These are phyloP conservation scores for Zapornia atra DNA, from an alignment of 2,113 vertebrate genomes.

Conservation along the genomic window DNA sequence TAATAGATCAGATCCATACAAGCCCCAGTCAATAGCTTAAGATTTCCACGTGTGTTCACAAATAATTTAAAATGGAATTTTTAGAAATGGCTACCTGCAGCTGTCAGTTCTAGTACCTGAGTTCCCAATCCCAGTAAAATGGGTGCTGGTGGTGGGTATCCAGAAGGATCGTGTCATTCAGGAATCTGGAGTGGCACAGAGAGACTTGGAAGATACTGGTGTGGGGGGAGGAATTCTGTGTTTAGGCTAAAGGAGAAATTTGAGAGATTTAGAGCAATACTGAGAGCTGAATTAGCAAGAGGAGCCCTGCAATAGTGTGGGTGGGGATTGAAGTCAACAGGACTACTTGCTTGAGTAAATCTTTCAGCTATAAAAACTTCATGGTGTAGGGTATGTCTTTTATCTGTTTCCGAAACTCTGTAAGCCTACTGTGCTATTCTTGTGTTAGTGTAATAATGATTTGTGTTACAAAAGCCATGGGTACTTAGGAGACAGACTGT, in stretches of 20 bases:
- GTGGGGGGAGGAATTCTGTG: neutral
- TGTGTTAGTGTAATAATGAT: constrained; percentile 9
- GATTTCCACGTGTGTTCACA: neutral
- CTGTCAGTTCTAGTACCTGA: neutral
- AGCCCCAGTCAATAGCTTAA: neutral
- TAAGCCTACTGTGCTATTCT: neutral
- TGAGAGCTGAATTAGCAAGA: neutral
- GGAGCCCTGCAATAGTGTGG: accelerated
- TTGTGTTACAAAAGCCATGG: constrained; percentile 25
- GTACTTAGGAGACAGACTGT: neutral
- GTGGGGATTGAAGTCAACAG: neutral
- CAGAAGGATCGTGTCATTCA: neutral
- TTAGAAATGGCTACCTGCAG: neutral
- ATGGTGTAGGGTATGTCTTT: neutral
- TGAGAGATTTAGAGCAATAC: neutral
- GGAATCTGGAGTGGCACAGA: neutral
- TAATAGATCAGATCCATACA: neutral
- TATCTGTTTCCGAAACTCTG: neutral
- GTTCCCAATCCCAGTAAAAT: neutral
- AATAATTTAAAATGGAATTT: neutral
- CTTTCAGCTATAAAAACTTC: neutral
- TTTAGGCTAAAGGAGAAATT: neutral
- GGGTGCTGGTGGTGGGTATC: neutral
- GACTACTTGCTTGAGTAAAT: neutral
- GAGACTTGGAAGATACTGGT: neutral